These are phyloP conservation scores for Erynnis tages DNA, from an alignment of 2,888 invertebrate genomes.

Conservation along the genomic window DNA sequence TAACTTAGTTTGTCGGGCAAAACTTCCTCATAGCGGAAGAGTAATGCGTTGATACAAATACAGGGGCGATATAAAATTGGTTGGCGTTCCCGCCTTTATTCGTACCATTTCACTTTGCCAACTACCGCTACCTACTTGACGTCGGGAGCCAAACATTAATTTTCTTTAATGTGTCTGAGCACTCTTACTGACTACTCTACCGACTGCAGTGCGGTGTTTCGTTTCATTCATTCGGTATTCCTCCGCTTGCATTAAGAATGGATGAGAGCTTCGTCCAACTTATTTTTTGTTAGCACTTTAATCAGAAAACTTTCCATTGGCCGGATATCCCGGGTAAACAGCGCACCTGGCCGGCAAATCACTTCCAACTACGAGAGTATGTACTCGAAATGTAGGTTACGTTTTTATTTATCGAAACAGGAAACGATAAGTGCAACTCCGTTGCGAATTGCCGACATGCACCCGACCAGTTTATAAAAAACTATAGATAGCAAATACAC, in stretches of 20 bases:
- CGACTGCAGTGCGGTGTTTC: slow-evolving; percentile 78
- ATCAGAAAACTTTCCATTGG: slow-evolving; percentile 60
- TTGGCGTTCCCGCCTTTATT: slow-evolving; percentile 61
- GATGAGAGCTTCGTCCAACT: slow-evolving; percentile 62
- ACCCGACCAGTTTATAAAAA: slow-evolving; percentile 17
- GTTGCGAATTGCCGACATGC: slow-evolving; percentile 14
- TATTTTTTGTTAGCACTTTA: slow-evolving; percentile 71
- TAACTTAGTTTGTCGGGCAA: slow-evolving; percentile 48
- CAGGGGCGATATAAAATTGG: slow-evolving; percentile 67
- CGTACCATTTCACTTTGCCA: slow-evolving; percentile 77
- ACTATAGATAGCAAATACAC: slow-evolving; percentile 8
- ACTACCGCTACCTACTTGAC: slow-evolving; percentile 72
- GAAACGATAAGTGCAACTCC: slow-evolving; percentile 34
- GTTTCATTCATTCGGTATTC: slow-evolving; percentile 72
- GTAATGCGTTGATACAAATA: slow-evolving; percentile 62
- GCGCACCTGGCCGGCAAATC: slow-evolving; percentile 45
- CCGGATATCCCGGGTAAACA: slow-evolving; percentile 53
- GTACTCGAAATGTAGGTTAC: slow-evolving; percentile 39
- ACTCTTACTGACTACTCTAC: slow-evolving; percentile 70
- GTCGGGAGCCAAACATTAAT: slow-evolving; percentile 79
- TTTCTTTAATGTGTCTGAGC: slow-evolving; percentile 81
- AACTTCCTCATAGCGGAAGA: slow-evolving; percentile 55
- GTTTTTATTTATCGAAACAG: slow-evolving; percentile 35
- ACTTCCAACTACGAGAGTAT: slow-evolving; percentile 47
- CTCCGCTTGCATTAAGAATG: slow-evolving; percentile 72